These are phyloP conservation scores for Pampusana beccarii DNA, from an alignment of 2,113 vertebrate species.

Conservation along the genomic window DNA sequence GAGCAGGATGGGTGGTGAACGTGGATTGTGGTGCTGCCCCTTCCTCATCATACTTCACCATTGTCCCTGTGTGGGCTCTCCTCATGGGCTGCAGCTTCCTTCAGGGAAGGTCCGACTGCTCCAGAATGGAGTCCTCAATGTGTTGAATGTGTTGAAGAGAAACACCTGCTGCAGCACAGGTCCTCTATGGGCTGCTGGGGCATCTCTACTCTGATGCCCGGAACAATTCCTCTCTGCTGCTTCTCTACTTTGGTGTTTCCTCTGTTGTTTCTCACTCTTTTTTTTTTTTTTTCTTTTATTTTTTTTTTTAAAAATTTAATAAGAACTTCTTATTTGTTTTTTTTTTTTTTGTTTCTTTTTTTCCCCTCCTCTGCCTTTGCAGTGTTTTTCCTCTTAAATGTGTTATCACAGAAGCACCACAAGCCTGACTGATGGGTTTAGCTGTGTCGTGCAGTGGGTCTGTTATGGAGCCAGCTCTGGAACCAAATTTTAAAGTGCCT, in stretches of 20 bases:
- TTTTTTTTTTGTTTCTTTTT: too few species aligned
- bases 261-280: background rate
- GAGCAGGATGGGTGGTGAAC: fast-evolving
- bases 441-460: background rate
- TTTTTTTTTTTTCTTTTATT: background rate
- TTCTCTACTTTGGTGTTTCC: background rate
- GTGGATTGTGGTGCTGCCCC: fast-evolving
- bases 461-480: background rate
- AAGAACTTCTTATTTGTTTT: too few species aligned
- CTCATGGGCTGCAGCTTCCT: background rate
- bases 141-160: background rate
- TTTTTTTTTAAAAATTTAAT: too few species aligned
- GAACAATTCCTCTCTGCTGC: background rate
- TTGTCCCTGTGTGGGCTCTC: fast-evolving
- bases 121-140: background rate
- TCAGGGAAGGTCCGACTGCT: background rate
- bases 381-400: background rate
- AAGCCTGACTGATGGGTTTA: background rate
- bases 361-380: background rate
- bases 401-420: background rate
- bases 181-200: background rate
- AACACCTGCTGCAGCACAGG: background rate
- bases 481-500: too few species aligned
- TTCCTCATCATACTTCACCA: background rate
- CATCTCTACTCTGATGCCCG: background rate